Evolutionary conservation across 2,113 vertebrate species (phyloP).

Genomic region (Haemorhous mexicanus): DNA sequence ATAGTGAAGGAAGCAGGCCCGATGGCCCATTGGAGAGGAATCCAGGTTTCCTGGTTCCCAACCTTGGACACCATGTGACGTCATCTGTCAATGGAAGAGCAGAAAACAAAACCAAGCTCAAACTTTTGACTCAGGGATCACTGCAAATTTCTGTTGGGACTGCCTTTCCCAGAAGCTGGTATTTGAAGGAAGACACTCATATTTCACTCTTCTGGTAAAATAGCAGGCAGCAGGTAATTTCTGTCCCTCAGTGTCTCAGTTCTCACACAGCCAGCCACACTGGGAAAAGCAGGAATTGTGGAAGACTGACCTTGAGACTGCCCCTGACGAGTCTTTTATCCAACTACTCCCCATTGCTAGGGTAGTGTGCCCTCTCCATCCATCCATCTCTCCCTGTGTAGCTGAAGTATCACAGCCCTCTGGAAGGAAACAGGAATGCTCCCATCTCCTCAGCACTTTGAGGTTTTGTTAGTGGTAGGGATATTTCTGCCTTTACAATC

Average conservation of each 20-base stretch:
- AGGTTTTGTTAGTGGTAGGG: neutral
- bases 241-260: neutral
- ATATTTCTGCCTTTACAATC: neutral
- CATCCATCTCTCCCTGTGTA: neutral
- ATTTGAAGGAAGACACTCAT: neutral
- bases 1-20: neutral
- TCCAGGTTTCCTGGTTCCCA: neutral
- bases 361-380: neutral
- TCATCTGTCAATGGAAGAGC: neutral
- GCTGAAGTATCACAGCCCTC: neutral
- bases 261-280: neutral
- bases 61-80: rapidly evolving
- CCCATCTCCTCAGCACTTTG: neutral
- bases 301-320: neutral
- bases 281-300: neutral
- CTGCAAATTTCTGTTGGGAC: neutral
- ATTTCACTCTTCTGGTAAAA: neutral
- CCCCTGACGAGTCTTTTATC: neutral
- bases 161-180: neutral
- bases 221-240: neutral
- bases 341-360: neutral
- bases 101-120: neutral
- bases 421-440: neutral
- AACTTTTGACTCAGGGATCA: neutral
- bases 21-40: neutral